These are phyloP conservation scores for Erythrocebus patas DNA, from an alignment of 2,113 vertebrate genomes.

Conservation along the genomic window DNA sequence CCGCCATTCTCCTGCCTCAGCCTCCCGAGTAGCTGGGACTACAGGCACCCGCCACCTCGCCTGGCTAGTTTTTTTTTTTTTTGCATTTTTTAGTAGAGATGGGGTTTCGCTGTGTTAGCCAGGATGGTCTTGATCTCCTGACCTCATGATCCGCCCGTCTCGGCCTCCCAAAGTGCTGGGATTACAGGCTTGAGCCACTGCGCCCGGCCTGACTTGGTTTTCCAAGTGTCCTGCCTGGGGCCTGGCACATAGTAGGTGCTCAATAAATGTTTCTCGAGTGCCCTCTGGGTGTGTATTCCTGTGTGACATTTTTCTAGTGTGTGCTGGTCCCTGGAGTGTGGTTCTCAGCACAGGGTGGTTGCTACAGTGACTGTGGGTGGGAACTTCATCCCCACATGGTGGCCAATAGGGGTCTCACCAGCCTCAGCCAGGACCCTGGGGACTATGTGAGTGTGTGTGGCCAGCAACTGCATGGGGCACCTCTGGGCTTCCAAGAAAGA, in stretches of 20 bases:
- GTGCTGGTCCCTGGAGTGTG: not conserved
- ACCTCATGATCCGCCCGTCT: too few species aligned
- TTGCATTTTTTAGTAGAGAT: too few species aligned
- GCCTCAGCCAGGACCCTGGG: not conserved
- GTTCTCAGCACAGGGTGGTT: not conserved
- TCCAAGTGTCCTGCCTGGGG: not conserved
- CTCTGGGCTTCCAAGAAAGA: not conserved
- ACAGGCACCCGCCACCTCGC: too few species aligned
- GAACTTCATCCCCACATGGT: not conserved
- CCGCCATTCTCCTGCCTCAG: too few species aligned
- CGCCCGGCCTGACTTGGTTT: not conserved
- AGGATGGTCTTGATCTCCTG: too few species aligned
- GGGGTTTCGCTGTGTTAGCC: too few species aligned
- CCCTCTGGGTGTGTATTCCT: not conserved
- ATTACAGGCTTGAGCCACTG: too few species aligned
- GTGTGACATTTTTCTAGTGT: not conserved
- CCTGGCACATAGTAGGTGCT: not conserved
- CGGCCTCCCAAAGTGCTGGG: too few species aligned
- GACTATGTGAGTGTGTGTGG: not conserved
- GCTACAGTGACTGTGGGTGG: not conserved
- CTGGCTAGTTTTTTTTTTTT: too few species aligned
- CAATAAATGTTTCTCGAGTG: constrained; percentile 50
- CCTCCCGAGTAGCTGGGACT: too few species aligned
- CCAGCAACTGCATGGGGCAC: not conserved
- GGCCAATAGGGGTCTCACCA: not conserved